Evolutionary conservation across 1,140 invertebrate species (phyloP).

Genomic region (Drosophila bocqueti): DNA sequence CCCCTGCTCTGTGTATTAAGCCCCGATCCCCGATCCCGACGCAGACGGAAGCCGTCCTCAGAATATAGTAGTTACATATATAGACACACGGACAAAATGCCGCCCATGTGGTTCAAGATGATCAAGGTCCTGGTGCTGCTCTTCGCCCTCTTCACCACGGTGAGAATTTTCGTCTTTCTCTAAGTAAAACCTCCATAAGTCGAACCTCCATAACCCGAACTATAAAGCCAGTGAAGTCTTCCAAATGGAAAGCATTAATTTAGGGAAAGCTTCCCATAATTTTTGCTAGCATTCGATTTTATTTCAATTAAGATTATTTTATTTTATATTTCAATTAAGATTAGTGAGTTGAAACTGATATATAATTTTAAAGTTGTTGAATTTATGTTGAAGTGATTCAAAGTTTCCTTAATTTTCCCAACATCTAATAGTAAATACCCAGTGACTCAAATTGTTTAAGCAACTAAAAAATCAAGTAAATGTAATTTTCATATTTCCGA

Average conservation of each 20-base stretch:
- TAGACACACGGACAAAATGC: slow-evolving; percentile 36
- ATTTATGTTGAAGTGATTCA: background rate
- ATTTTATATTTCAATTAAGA: background rate
- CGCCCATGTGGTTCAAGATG: slow-evolving; percentile 65
- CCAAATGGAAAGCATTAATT: background rate
- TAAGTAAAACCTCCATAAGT: background rate
- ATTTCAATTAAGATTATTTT: background rate
- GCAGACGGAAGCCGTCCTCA: slow-evolving; percentile 52
- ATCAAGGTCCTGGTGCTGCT: slow-evolving; percentile 64
- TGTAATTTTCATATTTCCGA: background rate
- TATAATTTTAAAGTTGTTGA: background rate
- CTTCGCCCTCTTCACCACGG: slow-evolving; percentile 63
- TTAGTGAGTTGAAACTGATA: background rate
- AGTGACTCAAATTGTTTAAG: too few species aligned
- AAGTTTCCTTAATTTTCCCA: background rate
- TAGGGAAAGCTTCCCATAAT: background rate
- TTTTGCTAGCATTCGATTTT: background rate
- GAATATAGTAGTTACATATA: slow-evolving; percentile 17
- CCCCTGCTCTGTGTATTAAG: slow-evolving; percentile 31
- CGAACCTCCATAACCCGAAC: slow-evolving; percentile 11
- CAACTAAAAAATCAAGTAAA: too few species aligned
- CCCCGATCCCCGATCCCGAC: slow-evolving; percentile 42
- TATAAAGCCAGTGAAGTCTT: background rate
- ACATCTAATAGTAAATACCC: background rate
- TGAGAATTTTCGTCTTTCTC: slow-evolving; percentile 28